Base-by-base conservation (phyloP, 2,797 vertebrate species). In the Triplophysa bombifrons region DNA sequence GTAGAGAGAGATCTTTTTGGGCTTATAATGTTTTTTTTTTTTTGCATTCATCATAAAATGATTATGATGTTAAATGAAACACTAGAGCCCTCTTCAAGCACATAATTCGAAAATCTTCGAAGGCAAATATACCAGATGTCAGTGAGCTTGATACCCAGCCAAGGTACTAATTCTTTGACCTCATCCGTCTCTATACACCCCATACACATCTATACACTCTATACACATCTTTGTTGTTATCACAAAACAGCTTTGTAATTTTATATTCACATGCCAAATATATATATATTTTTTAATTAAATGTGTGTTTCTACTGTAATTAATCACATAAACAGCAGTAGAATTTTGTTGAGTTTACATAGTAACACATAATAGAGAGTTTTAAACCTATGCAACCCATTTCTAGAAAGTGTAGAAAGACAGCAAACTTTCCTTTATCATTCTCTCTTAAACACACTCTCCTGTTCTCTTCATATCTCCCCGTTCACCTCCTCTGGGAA, bases 21-120 rank as follows among this genome's bases (percentile, higher is more conserved):
- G 87, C 86, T 87, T 7, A 7, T 88, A 88, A 87, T 84, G 88
- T 91, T 90, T 85, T 88, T 90, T 85, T 88, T 90, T 89, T 84
- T 27, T 87, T 81, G 84, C 88, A 80, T 88, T 85, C 85, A 88
- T 89, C 85, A 74, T 92, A 91, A 92, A 88, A 91, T 89, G 89
- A 92, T 90, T 91, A 91, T 91, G 90, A 90, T 90, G 90, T 92
- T 92, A 92, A 94, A 91, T 92, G 90, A 93, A 91, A 93, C 90
- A 88, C 89, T 86, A 87, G 88, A 90, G 91, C 87, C 89, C 86
- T 90, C 90, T 92, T 90, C 93, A 91, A 93, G 89, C 86, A 80
- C 85, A 90, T 92, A 92, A 92, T 93, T 90, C 90, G 79, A 86
- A 86, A 88, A 92, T 94, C 89, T 92, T 85, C 85, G 88, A 88